Base-by-base conservation (phyloP, 2,797 vertebrate genomes). In the Manis crassicaudata region DNA sequence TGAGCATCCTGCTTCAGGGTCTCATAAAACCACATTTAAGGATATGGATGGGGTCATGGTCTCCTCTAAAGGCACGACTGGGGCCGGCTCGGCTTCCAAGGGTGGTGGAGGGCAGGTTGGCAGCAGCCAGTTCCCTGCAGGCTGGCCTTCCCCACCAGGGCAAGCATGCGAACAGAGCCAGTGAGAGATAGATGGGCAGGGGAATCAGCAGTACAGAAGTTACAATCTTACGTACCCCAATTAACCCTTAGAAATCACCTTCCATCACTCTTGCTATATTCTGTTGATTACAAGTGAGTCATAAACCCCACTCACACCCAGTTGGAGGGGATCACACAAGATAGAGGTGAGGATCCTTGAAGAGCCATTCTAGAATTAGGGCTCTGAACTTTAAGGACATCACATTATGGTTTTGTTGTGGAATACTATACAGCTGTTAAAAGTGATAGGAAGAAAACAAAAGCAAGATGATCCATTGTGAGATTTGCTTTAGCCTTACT, bases 91-190 rank as follows among this genome's bases (percentile, higher is more conserved):
- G 9, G 46, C 75, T 25, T 13, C 11, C 6, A 20, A 40, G 86
- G 8, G 11, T 4, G 27, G 13, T 43, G 0, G 0, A 2, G 2
- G 27, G 46, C 3, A 0, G 8, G 23, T 13, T 79, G 37, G 58
- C 5, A 20, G 40, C n/a, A 6, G 79, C 56, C 16, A 1, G 35
- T 9, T 14, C 35, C 73, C 14, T 11, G 20, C 56, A 54, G 17
- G 67, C n/a, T 40, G 75, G 65, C 25, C 43, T 72, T 46, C 73
- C 46, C 58, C 50, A 18, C 54, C 35, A 11, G 13, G 68, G 25
- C 23, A 58, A 6, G 77, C 46, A 6, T 2, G 9, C 17, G 16
- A 20, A 16, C 29, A 29, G 63, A 72, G 29, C 23, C 10, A n/a
- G 23, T 8, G 63, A 6, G 40, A 68, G 91, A 46, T 9, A 16